Conservation (phyloP, 2,113 vertebrate species). For the Trematomus loennbergii region DNA sequence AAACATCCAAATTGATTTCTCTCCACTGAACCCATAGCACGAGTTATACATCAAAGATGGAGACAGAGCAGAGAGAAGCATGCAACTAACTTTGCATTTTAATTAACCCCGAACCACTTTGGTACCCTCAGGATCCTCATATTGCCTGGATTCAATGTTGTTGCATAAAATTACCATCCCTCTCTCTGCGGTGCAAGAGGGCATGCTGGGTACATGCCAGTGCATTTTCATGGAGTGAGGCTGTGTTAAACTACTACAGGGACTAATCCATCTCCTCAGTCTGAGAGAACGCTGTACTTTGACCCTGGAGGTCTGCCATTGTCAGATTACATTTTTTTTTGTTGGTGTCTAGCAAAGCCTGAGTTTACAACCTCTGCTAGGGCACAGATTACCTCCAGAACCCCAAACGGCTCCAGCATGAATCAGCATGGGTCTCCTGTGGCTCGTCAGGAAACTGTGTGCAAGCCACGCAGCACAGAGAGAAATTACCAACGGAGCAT, state of each 20-base stretch:
- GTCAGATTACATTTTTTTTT: slow-evolving; percentile 41
- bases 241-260: background rate
- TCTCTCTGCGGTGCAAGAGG: background rate
- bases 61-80: slow-evolving; percentile 19
- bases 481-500: slow-evolving; percentile 11
- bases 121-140: background rate
- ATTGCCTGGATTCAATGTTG: slow-evolving; percentile 27
- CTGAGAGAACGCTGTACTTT: slow-evolving; percentile 35
- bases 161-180: slow-evolving; percentile 24
- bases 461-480: slow-evolving; percentile 11
- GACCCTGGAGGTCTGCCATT: slow-evolving; percentile 22
- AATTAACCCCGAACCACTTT: slow-evolving; percentile 29
- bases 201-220: slow-evolving; percentile 14
- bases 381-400: slow-evolving; percentile 26
- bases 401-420: slow-evolving; percentile 1
- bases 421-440: slow-evolving; percentile 33
- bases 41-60: slow-evolving; percentile 13
- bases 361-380: slow-evolving; percentile 21
- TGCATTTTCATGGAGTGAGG: slow-evolving; percentile 23
- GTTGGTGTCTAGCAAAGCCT: slow-evolving; percentile 18
- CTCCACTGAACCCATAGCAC: background rate
- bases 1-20: slow-evolving; percentile 30
- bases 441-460: slow-evolving; percentile 26
- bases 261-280: slow-evolving; percentile 19
- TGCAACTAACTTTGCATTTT: slow-evolving; percentile 25